These are phyloP conservation scores for Opisthograptis luteolata DNA, from an alignment of 2,888 invertebrate species.

Conservation along the genomic window DNA sequence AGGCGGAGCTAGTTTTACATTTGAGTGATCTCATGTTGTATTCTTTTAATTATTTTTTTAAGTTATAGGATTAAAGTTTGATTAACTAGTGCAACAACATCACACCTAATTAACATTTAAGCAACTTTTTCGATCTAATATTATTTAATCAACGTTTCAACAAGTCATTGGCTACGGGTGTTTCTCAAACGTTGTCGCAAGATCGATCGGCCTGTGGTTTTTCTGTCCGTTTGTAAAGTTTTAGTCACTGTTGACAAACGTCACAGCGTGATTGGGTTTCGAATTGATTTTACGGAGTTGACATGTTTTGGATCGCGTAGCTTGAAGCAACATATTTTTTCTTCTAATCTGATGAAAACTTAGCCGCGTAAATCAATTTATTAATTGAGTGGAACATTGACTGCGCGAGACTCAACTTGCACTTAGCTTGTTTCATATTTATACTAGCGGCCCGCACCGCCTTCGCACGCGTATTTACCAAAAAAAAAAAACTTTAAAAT, in stretches of 20 bases:
- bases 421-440: too few species aligned
- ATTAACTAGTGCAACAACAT: neutral
- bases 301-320: constrained; percentile 11
- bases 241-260: constrained; percentile 28
- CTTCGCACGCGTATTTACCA: too few species aligned
- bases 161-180: constrained; percentile 25
- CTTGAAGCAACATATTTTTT: constrained; percentile 5
- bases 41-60: too few species aligned
- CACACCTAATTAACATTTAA: constrained; percentile 6
- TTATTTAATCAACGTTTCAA: constrained; percentile 24
- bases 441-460: too few species aligned
- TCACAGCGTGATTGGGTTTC: constrained; percentile 3
- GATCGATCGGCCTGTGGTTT: constrained; percentile 11
- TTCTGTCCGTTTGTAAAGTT: constrained; percentile 21
- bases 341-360: too few species aligned
- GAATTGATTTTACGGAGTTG: constrained; percentile 21
- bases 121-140: constrained; percentile 16
- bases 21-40: too few species aligned
- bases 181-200: constrained; percentile 32
- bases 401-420: too few species aligned
- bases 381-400: too few species aligned
- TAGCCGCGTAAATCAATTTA: too few species aligned
- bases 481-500: too few species aligned
- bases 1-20: too few species aligned
- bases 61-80: too few species aligned